These are phyloP conservation scores for Aplysina aerophoba DNA, from an alignment of 37 sponge, comb jelly and placozoan species.

Conservation along the genomic window DNA sequence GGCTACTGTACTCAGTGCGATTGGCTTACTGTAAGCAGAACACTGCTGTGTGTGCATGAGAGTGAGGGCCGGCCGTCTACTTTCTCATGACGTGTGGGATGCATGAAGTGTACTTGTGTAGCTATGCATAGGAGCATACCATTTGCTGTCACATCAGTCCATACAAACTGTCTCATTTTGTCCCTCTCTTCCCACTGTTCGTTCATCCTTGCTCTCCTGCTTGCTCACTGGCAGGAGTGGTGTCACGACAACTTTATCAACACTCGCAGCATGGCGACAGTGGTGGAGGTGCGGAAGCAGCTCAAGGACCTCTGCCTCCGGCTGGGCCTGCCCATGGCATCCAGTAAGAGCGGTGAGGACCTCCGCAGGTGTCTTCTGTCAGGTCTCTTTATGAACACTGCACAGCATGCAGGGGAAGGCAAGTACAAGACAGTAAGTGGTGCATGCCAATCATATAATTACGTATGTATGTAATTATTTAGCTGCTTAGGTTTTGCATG, in stretches of 20 bases:
- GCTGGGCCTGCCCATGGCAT: constrained; percentile 46
- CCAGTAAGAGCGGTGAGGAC: constrained; percentile 31
- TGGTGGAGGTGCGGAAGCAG: constrained; percentile 73
- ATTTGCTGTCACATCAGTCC: too few species aligned
- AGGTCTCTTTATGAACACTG: constrained; percentile 76
- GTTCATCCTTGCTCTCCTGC: neutral
- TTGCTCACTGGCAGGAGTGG: constrained; percentile 63
- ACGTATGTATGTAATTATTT: neutral
- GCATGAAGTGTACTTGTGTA: too few species aligned
- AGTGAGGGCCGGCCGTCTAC: neutral
- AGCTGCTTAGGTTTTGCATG: neutral
- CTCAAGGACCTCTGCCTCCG: constrained; percentile 70
- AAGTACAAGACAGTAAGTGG: constrained; percentile 71
- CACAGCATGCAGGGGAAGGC: constrained; percentile 76
- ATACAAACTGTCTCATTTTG: neutral
- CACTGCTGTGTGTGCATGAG: neutral
- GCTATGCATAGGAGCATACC: too few species aligned
- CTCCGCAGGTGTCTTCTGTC: constrained; percentile 47
- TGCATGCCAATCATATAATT: neutral
- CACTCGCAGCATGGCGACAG: constrained; percentile 72
- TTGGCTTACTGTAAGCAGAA: neutral
- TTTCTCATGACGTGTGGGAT: too few species aligned
- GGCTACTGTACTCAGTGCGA: too few species aligned
- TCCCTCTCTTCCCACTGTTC: neutral
- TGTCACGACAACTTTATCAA: constrained; percentile 89